phyloP scores from a whole-genome alignment of 2,888 invertebrate species.

The Mesorhabditis belari region DNA sequence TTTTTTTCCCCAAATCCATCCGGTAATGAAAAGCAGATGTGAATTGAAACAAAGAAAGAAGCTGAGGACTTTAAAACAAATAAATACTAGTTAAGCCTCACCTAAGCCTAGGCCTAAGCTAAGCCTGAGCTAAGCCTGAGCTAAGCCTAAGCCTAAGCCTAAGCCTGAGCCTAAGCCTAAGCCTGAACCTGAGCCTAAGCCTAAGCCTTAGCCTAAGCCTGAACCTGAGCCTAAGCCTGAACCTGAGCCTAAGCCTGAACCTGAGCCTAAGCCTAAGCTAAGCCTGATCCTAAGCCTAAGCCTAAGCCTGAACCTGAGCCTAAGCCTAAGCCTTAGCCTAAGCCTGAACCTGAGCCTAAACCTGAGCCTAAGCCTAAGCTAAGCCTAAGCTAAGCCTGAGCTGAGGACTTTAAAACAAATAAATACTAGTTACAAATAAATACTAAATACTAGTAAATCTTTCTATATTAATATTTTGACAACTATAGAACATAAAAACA shows the following conservation, averaged over 20 bases:
- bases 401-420: too few relatives aligned
- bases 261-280: background rate
- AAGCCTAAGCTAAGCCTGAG: background rate
- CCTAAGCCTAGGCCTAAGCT: background rate
- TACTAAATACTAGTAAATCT: too few relatives aligned
- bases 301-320: background rate
- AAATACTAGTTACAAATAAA: too few relatives aligned
- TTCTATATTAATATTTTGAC: too few relatives aligned
- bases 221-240: background rate
- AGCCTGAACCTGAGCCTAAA: background rate
- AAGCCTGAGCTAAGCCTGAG: background rate
- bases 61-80: too few relatives aligned
- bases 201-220: background rate
- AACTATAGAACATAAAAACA: too few relatives aligned
- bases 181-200: background rate
- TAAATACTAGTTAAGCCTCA: too few relatives aligned
- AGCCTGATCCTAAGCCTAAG: background rate
- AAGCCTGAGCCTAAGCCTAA: background rate
- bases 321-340: background rate
- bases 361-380: background rate
- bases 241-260: background rate
- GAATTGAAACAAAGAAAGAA: too few relatives aligned
- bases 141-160: background rate
- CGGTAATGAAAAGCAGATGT: too few relatives aligned
- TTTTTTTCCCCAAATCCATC: too few relatives aligned